Conservation (phyloP, 2,888 invertebrate genomes). For the Ennomos erosarius region DNA sequence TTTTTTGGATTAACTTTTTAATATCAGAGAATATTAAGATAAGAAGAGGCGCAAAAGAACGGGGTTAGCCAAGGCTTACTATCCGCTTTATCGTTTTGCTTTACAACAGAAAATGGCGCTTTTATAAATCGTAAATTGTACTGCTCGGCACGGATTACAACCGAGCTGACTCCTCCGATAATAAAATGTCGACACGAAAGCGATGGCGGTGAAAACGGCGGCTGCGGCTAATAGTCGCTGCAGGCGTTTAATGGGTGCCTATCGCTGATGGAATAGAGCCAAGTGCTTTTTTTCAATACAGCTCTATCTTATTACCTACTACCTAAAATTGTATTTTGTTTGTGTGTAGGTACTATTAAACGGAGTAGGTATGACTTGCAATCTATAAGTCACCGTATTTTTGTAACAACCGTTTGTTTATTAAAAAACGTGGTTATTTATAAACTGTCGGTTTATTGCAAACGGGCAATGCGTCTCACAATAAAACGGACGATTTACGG, state of each 20-base stretch:
- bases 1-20: conserved; percentile 66
- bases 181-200: conserved; percentile 82
- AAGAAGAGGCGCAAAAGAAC: conserved; percentile 49
- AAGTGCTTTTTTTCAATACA: conserved; percentile 46
- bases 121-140: conserved; percentile 78
- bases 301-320: not conserved
- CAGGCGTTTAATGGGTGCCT: conserved; percentile 63
- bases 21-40: conserved; percentile 68
- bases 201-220: conserved; percentile 64
- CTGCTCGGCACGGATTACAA: conserved; percentile 74
- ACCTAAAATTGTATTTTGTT: too few species aligned
- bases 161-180: conserved; percentile 74
- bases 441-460: too few species aligned
- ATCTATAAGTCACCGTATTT: too few species aligned
- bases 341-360: too few species aligned
- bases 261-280: conserved; percentile 60
- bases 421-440: too few species aligned
- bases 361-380: too few species aligned
- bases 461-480: too few species aligned
- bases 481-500: too few species aligned
- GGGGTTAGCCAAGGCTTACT: conserved; percentile 56
- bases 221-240: conserved; percentile 62
- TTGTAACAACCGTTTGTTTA: too few species aligned
- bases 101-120: conserved; percentile 66
- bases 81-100: conserved; percentile 67